Percentiles rank a stretch among this genome's conserved stretches.
Conservation (phyloP, 1,140 invertebrate genomes). For the Nomia melanderi region DNA sequence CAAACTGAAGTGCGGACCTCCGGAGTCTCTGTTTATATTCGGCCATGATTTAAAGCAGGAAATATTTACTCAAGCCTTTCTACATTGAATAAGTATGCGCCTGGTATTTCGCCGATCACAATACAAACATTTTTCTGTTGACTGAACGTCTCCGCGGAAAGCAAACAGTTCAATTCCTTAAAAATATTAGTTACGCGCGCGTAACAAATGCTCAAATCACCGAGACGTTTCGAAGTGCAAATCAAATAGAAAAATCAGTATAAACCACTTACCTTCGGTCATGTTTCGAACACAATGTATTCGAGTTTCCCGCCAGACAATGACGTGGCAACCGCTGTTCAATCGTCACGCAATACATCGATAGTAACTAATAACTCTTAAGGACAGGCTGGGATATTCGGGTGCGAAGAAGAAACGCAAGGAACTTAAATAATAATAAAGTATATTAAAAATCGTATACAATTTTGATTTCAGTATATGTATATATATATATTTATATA, state of each 20-base stretch:
- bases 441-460: constrained; percentile 81
- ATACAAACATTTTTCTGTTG: background rate
- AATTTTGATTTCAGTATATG: constrained; percentile 75
- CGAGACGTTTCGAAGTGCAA: background rate
- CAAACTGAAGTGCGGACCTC: constrained; percentile 32
- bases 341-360: too few species aligned
- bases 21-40: constrained; percentile 43
- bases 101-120: background rate
- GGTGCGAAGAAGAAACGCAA: constrained; percentile 48
- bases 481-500: constrained; percentile 44
- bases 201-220: background rate
- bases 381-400: background rate
- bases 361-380: background rate
- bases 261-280: background rate
- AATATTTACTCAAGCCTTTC: constrained; percentile 23
- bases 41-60: constrained; percentile 19
- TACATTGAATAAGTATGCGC: constrained; percentile 2
- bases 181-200: too few species aligned
- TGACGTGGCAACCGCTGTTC: too few species aligned
- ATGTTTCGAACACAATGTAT: background rate
- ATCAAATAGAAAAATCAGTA: background rate
- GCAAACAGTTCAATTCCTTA: background rate
- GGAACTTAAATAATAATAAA: constrained; percentile 79
- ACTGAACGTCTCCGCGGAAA: background rate
- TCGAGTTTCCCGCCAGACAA: too few species aligned